Evolutionary conservation across 2,113 vertebrate species (phyloP), one percentile per base, ranked within the genome.

Genomic region (Colius striatus): DNA sequence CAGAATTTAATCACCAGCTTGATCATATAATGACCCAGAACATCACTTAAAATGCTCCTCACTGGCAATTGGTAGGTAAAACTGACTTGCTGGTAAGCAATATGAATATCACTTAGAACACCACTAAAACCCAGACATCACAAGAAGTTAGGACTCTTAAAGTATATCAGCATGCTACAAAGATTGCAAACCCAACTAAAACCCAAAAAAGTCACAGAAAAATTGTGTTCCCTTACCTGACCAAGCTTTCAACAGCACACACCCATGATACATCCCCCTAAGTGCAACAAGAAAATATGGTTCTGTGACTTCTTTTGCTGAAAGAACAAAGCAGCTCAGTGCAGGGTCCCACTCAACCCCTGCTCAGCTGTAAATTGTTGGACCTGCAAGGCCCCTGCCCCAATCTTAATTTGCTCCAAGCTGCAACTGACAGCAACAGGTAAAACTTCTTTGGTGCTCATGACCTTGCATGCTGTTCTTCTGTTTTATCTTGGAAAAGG

Each of bases 381-480:
- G 19, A 10, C 13, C 45, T 72, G 14, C 12, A 36, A 22, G 7
- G 20, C 8, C 60, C 17, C 23, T 27, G 6, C 32, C 41, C 3
- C 3, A 6, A 12, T 21, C 45, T 25, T 67, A 16, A 27, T 11
- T 27, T 36, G 21, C 60, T 58, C 22, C 21, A 13, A 72, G 22
- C 18, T 30, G 30, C 78, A 73, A 29, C 29, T 80, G 78, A 15
- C 60, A 48, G 36, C 47, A 73, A 17, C 34, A 43, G 15, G 6
- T 29, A 43, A 58, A 45, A 48, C 23, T 6, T 21, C 54, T 30
- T 41, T 76, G 6, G 17, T 67, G 38, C 16, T 67, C 23, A 82
- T 38, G 7, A 18, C 8, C 4, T 45, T 11, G 13, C 7, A 26
- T 0, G 0, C 20, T 38, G 19, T 6, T 76, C 4, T 57, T 27